Evolutionary conservation across 2,888 invertebrate species (phyloP), one percentile per base, ranked within the genome.

Genomic region (Euplagia quadripunctaria): DNA sequence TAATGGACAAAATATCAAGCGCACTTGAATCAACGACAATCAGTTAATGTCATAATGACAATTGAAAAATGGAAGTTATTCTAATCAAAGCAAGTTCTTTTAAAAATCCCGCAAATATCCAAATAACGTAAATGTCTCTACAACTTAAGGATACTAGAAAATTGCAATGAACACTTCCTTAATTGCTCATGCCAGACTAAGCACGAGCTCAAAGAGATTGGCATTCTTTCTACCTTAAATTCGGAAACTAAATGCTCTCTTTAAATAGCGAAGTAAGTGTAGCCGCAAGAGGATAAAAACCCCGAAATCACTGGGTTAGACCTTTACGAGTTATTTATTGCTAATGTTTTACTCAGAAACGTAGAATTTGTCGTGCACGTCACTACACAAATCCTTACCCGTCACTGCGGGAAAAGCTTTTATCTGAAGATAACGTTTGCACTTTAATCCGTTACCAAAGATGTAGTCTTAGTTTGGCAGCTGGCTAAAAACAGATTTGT

Each of bases 321-420:
- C 75, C 73, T 79, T 83, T 73, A 73, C 70, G 65, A 75, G 84
- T 85, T 82, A 88, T 88, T 86, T 89, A 87, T 88, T 72, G 81
- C 81, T 84, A 84, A 87, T 86, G 83, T 80, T 83, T 85, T 76
- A 81, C 73, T 75, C 70, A 70, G 64, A 70, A 74, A 73, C 43
- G 73, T 75, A 76, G 76, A 68, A 78, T 71, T 71, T 73, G 69
- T 85, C 75, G 68, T 78, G 58, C 74, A 64, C 70, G 77, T 67
- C 42, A 67, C 49, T 65, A 14, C 51, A 68, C 41, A 63, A 74
- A 67, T 51, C 51, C 17, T 42, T 52, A 71, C 42, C 63, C 51
- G 51, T 42, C 52, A 51, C 49, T 51, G 74, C 75, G 77, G 77
- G 77, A 80, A 78, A 79, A 78, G 74, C 76, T 77, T 79, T 83